Base-by-base conservation (phyloP, 2,888 invertebrate species). In the Heteromurus nitidus region DNA sequence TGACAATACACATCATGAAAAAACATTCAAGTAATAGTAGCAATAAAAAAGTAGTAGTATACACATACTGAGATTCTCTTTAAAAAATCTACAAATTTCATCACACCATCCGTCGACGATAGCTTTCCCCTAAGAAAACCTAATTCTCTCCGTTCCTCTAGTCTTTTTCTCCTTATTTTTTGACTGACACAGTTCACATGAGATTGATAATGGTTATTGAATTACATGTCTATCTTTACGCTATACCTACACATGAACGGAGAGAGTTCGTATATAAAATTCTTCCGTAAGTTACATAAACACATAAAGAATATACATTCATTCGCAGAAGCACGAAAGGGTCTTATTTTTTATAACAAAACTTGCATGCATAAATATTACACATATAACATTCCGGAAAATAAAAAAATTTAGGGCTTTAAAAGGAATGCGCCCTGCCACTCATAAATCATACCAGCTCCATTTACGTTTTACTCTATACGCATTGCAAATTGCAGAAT, bases 1-100 rank as follows among this genome's bases (percentile, higher is more conserved):
- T 80, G 80, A 80, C 80, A 80, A 44, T 64, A 47, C 65, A 69
- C 67, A 73, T 80, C 36, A 60, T 50, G 18, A 22, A 31, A 58
- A 47, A 47, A 26, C 55, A 55, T 47, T 55, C 26, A 55, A 55
- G 55, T 55, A 26, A 3, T 20, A 62, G 31, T 62, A 31, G 50
- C n/a, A n/a, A n/a, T n/a, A n/a, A n/a, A n/a, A 18, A n/a, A 50
- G 55, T 24, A 20, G 22, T 55, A 55, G 22, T 30, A 31, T 20
- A 20, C 30, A 62, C 31, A 31, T 30, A 31, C n/a, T n/a, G n/a
- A n/a, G n/a, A n/a, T n/a, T n/a, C n/a, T n/a, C n/a, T 24, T 62
- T 11, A 55, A 13, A 44, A 44, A 44, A 9, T n/a, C 5, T 36
- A 36, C 36, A 47, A 47, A 47, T n/a, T n/a, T 11, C 47, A 47